These are phyloP conservation scores for Chaetorhynchus papuensis DNA, from an alignment of 2,113 vertebrate species.

Conservation along the genomic window DNA sequence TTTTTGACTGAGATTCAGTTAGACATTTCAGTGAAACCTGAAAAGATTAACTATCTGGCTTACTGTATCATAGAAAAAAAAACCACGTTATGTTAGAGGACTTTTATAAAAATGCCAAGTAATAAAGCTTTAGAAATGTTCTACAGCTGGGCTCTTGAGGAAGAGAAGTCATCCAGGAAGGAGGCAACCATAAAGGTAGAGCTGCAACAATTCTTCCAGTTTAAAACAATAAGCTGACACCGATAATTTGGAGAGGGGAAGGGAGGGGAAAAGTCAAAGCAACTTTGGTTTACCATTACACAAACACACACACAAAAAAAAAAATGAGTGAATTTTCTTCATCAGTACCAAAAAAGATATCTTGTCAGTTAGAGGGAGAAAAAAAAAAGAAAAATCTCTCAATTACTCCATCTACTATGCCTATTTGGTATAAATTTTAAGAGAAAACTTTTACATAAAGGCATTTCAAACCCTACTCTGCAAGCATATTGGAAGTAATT, in stretches of 20 bases:
- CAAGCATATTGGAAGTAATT: neutral
- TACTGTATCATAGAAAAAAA: neutral
- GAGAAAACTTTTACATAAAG: neutral
- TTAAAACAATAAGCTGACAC: neutral
- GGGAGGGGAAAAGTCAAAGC: neutral
- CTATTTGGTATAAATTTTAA: neutral
- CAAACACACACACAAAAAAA: neutral
- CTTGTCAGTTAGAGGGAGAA: neutral
- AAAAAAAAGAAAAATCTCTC: neutral
- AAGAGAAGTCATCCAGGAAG: neutral
- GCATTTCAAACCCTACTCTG: neutral
- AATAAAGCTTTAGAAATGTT: neutral
- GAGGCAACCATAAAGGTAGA: neutral
- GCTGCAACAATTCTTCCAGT: neutral
- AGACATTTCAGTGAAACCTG: neutral
- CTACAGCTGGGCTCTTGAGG: neutral
- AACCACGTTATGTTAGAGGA: neutral
- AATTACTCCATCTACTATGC: neutral
- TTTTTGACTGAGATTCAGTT: neutral
- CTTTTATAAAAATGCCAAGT: neutral
- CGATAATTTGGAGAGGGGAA: neutral
- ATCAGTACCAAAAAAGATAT: neutral
- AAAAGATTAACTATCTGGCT: neutral
- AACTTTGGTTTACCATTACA: neutral
- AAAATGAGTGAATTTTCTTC: neutral